Evolutionary conservation across 1,140 invertebrate species (phyloP), one percentile per base, ranked within the genome.

Genomic region (Magallana gigas): DNA sequence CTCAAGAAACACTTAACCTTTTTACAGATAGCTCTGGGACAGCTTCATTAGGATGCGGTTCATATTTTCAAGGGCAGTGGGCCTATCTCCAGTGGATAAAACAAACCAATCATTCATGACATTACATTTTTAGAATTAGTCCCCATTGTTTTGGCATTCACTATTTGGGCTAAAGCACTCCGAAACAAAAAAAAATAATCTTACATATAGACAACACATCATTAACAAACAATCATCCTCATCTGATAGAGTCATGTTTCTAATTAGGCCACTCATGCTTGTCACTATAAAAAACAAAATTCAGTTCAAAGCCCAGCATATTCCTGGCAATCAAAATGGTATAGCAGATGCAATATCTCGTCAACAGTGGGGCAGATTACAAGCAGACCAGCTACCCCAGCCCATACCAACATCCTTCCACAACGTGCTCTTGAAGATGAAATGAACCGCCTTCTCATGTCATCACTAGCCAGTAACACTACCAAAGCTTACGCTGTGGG

Each of bases 61-160:
- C 59, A 12, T 36, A 36, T 36, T 36, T 36, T 36, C 36, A 16
- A 14, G 64, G 62, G 36, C 56, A 58, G 7, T 85, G 87, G 84
- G 36, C 18, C 23, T 80, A 57, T 57, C 85, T 88, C 81, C 68
- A 29, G 29, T 88, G 83, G 36, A 57, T 68, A 83, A 29, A 23
- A 14, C 36, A 57, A 23, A 4, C 59, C 80, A 8, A 68, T 83
- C 6, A 68, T 84, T n/a, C 5, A n/a, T 8, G 87, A 88, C 59
- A 89, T 87, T 14, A 85, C 88, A 16, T 86, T 84, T 62, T 83
- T 89, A 18, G 83, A 85, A 85, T 60, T 89, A 36, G 29, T 89
- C 11, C 88, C 88, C 29, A 87, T 89, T 57, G 64, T 83, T 8
- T 84, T 89, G 16, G 57, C 83, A 9, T 81, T 88, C 9, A 62